Conservation (phyloP, 2,888 invertebrate species). For the Xestia ashworthii region DNA sequence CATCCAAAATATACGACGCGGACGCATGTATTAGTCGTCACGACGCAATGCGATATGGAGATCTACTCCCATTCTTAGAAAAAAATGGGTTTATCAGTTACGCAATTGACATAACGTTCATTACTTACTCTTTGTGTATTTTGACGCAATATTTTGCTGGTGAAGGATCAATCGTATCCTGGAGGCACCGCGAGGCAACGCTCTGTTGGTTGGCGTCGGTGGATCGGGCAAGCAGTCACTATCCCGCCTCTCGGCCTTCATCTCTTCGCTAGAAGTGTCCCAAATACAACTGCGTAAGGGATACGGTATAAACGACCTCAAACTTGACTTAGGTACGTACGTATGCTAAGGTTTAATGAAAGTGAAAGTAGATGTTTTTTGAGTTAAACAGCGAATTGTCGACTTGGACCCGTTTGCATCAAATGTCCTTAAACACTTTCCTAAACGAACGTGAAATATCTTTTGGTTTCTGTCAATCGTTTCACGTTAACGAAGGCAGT, state of each 20-base stretch:
- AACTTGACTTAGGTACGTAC: constrained; percentile 91
- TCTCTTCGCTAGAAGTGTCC: constrained; percentile 97
- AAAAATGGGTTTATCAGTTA: background rate
- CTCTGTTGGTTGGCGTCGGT: constrained; percentile 97
- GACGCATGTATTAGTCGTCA: background rate
- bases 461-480: background rate
- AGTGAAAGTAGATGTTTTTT: background rate
- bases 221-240: constrained; percentile 98
- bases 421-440: background rate
- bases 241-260: constrained; percentile 96
- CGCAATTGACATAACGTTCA: background rate
- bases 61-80: background rate
- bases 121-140: background rate
- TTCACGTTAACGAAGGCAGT: background rate
- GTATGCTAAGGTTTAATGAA: background rate
- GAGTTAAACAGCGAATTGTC: background rate
- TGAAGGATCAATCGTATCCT: constrained; percentile 96
- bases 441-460: background rate
- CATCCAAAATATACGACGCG: background rate
- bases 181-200: constrained; percentile 97
- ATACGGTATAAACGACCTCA: constrained; percentile 95
- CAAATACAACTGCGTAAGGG: constrained; percentile 98
- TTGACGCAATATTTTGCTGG: constrained; percentile 7
- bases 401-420: background rate
- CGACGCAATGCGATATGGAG: background rate